phyloP scores from a whole-genome alignment of 2,888 invertebrate genomes.

The Portevinia maculata region DNA sequence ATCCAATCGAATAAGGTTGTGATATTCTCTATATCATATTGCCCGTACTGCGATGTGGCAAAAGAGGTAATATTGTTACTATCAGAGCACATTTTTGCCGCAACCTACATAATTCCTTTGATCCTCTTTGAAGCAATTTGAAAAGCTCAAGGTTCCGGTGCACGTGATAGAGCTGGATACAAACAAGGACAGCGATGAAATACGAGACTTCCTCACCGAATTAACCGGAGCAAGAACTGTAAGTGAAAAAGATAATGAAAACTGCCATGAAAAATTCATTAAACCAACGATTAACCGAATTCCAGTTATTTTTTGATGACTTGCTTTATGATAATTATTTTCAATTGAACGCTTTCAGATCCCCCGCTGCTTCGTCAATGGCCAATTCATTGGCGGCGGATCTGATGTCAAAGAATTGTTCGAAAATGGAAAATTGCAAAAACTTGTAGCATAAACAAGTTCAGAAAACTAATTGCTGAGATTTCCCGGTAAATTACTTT shows the following conservation, averaged over 20 bases:
- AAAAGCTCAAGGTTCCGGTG: constrained; percentile 87
- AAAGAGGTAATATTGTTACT: constrained; percentile 88
- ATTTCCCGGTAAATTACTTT: too few species aligned
- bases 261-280: too few species aligned
- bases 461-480: not conserved
- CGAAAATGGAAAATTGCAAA: constrained; percentile 88
- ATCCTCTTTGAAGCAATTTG: constrained; percentile 86
- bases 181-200: constrained; percentile 88
- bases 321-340: too few species aligned
- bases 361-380: constrained; percentile 96
- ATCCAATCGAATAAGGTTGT: constrained; percentile 90
- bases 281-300: too few species aligned
- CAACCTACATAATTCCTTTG: not conserved
- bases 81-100: constrained; percentile 27
- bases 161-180: constrained; percentile 92
- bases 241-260: too few species aligned
- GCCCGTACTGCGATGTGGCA: constrained; percentile 95
- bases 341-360: constrained; percentile 85
- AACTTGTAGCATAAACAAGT: constrained; percentile 82
- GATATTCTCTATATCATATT: constrained; percentile 95
- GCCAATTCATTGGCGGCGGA: constrained; percentile 95
- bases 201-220: constrained; percentile 90
- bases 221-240: constrained; percentile 94
- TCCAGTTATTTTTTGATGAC: too few species aligned
- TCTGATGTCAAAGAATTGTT: constrained; percentile 91